Percentiles rank a stretch among this genome's conserved stretches.
These are phyloP conservation scores for Oostethus manadensis DNA, from an alignment of 2,113 vertebrate species.

Conservation along the genomic window DNA sequence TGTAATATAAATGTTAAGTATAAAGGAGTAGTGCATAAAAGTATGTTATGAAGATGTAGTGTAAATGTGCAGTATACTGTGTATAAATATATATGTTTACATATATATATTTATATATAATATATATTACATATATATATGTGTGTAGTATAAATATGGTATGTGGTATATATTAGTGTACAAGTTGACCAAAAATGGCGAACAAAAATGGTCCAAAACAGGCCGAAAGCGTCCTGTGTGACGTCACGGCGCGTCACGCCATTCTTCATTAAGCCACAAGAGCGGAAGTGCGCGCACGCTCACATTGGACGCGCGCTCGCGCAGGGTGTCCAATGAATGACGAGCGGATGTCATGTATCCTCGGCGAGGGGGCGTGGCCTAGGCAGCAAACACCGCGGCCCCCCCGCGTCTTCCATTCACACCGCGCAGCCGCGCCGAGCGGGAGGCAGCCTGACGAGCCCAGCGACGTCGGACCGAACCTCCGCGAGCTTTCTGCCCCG, in stretches of 20 bases:
- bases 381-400: constrained; percentile 71
- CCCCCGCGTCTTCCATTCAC: constrained; percentile 74
- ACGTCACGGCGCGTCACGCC: constrained; percentile 35
- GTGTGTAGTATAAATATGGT: too few relatives aligned
- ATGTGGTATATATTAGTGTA: neutral
- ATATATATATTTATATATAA: too few relatives aligned
- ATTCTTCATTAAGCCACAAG: constrained; percentile 45
- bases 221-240: constrained; percentile 9
- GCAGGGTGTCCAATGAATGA: constrained; percentile 71
- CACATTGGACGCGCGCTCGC: constrained; percentile 64
- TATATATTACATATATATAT: too few relatives aligned
- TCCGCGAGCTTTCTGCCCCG: neutral
- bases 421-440: constrained; percentile 51
- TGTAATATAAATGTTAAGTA: too few relatives aligned
- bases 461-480: neutral
- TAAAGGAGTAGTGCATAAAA: too few relatives aligned
- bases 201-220: constrained; percentile 5
- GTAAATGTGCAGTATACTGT: too few relatives aligned
- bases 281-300: constrained; percentile 31
- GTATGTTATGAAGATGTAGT: too few relatives aligned
- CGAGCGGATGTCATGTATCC: constrained; percentile 78
- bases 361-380: constrained; percentile 71
- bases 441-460: too few relatives aligned
- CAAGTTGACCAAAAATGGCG: neutral
- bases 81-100: too few relatives aligned